A percentile compares a stretch with the other conserved stretches of the same genome.
Conservation (phyloP, 2,888 invertebrate species). For the Caenorhabditis uteleia region DNA sequence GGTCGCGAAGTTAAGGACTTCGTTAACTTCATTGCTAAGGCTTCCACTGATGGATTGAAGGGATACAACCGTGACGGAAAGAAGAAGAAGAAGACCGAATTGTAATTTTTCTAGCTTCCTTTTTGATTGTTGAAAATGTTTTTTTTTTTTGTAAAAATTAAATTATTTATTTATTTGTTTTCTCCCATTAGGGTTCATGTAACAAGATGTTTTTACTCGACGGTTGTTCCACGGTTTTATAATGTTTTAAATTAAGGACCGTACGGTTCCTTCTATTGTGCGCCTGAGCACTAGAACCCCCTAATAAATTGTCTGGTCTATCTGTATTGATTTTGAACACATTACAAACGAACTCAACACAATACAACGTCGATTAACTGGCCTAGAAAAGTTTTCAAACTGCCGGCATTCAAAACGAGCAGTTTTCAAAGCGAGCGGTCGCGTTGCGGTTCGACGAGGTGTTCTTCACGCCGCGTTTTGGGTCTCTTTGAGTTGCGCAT, state of each 20-base stretch:
- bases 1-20: conserved; percentile 93
- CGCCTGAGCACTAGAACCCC: not conserved
- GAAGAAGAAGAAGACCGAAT: conserved; percentile 73
- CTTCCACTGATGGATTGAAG: conserved; percentile 85
- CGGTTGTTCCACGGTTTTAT: conserved; percentile 46
- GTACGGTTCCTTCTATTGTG: conserved; percentile 21
- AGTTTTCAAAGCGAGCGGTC: conserved; percentile 42
- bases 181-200: conserved; percentile 20
- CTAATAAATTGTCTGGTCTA: conserved; percentile 36
- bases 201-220: conserved; percentile 27
- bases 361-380: too few species aligned
- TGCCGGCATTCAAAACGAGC: conserved; percentile 30
- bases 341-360: conserved; percentile 1
- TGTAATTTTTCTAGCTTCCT: conserved; percentile 41
- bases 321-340: conserved; percentile 2
- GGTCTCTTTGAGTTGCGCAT: too few species aligned
- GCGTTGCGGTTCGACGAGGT: conserved; percentile 46
- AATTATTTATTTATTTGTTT: conserved; percentile 35
- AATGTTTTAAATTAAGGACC: conserved; percentile 29
- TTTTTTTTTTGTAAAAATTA: conserved; percentile 16
- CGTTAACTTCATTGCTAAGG: conserved; percentile 89
- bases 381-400: conserved; percentile 28
- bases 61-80: conserved; percentile 86
- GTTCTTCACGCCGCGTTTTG: conserved; percentile 6
- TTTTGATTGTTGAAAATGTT: conserved; percentile 12